Evolutionary conservation across 2,888 invertebrate species (phyloP), one percentile per base, ranked within the genome.

Genomic region (Cryptocephalus moraei): DNA sequence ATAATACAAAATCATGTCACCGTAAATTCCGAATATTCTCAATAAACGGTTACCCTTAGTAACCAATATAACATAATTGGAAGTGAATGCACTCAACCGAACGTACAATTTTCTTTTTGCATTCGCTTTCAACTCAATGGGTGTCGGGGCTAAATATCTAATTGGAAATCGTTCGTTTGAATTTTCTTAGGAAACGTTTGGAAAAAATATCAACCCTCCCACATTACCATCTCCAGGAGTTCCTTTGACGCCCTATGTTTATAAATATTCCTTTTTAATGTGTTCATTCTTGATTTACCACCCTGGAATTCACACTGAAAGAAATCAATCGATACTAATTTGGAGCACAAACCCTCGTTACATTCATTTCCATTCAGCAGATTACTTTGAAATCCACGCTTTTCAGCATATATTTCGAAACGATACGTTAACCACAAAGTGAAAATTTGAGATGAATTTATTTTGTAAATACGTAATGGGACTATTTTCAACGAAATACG

Each of bases 61-160:
- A 61, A 62, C 62, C 62, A 58, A 60, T 60, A 61, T 57, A 50
- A 56, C 50, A 57, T 62, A 61, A 62, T 61, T 61, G 60, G 60
- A 55, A 57, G 48, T 52, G 57, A 55, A 59, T 56, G 56, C 59
- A 49, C 54, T 55, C 56, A 57, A 59, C 59, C 56, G 60, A 56
- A 60, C 56, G 49, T 59, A 58, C 54, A 57, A 59, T 60, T 61
- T 62, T 60, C 62, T 58, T 60, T 60, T 60, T 61, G 60, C 56
- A 60, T 60, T 61, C 51, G 49, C 53, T 50, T 49, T 47, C 56
- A 49, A 55, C 40, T 48, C 52, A 49, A 47, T 49, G 49, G 12
- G 47, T 47, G 50, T 48, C 48, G 46, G 51, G 45, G 51, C 49
- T 48, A 47, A 56, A 50, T 51, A 53, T 56, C 53, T 56, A 56